Evolutionary conservation across 2,888 invertebrate species (phyloP).

Genomic region (Ethmia dodecea): DNA sequence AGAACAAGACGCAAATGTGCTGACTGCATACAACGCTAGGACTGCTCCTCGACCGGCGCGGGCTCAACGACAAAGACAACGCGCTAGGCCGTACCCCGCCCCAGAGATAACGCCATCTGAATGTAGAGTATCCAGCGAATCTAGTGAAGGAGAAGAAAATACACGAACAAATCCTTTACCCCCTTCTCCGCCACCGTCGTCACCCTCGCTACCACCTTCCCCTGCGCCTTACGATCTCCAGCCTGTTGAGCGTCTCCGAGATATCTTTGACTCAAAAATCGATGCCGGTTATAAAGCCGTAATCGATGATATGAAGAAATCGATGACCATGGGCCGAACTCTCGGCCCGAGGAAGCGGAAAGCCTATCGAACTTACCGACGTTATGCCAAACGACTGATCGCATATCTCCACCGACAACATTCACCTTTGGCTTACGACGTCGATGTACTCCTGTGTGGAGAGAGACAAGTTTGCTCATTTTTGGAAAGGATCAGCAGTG

Average conservation of each 20-base stretch:
- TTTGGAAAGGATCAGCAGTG: constrained; percentile 61
- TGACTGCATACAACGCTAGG: constrained; percentile 71
- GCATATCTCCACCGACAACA: constrained; percentile 68
- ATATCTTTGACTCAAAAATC: constrained; percentile 71
- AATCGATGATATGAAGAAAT: constrained; percentile 75
- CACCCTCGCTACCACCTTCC: constrained; percentile 63
- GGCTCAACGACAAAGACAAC: constrained; percentile 51
- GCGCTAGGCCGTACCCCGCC: constrained; percentile 56
- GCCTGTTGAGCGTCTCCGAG: constrained; percentile 61
- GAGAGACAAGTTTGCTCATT: constrained; percentile 70
- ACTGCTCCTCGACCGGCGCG: constrained; percentile 65
- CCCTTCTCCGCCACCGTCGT: constrained; percentile 65
- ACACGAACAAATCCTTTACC: constrained; percentile 52
- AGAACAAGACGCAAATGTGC: constrained; percentile 71
- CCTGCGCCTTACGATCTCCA: constrained; percentile 66
- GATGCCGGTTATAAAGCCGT: constrained; percentile 75
- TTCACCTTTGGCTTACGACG: constrained; percentile 70
- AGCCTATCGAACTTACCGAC: constrained; percentile 65
- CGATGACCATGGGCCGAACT: constrained; percentile 70
- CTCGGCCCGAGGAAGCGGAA: constrained; percentile 66
- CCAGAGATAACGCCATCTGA: constrained; percentile 48
- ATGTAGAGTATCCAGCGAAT: constrained; percentile 62
- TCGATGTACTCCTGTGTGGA: constrained; percentile 66
- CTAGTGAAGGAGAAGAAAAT: constrained; percentile 71
- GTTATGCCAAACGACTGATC: constrained; percentile 69